Conservation (phyloP, 2,888 invertebrate species). For the Parnassius mnemosyne region DNA sequence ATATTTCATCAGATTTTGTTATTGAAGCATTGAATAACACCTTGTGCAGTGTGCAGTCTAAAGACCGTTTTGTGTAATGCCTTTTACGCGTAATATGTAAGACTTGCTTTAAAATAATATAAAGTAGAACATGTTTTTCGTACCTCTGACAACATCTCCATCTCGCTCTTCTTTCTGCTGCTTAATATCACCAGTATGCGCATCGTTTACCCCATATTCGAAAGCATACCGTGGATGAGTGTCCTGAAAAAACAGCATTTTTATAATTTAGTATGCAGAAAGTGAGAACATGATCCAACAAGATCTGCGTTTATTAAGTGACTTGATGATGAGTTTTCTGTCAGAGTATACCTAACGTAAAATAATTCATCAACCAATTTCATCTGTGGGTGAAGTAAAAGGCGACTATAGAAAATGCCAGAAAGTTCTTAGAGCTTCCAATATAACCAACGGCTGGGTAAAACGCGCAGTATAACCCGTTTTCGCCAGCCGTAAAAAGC, state of each 20-base stretch:
- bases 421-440: too few relatives aligned
- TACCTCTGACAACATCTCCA: slow-evolving; percentile 86
- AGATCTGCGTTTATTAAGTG: too few relatives aligned
- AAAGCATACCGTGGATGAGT: slow-evolving; percentile 85
- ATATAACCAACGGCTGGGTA: too few relatives aligned
- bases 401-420: too few relatives aligned
- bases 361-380: too few relatives aligned
- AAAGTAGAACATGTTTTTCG: slow-evolving; percentile 27
- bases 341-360: too few relatives aligned
- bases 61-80: slow-evolving; percentile 3
- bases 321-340: too few relatives aligned
- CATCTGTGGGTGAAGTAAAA: too few relatives aligned
- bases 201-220: slow-evolving; percentile 87
- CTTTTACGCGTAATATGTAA: slow-evolving; percentile 4
- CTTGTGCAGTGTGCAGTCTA: slow-evolving; percentile 17
- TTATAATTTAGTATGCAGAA: too few relatives aligned
- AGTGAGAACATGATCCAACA: too few relatives aligned
- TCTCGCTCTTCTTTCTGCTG: slow-evolving; percentile 87
- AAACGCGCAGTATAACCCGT: too few relatives aligned
- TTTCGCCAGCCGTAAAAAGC: too few relatives aligned
- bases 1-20: background rate
- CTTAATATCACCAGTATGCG: slow-evolving; percentile 87
- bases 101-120: slow-evolving; percentile 5
- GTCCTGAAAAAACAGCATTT: slow-evolving; percentile 67
- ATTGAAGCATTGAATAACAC: slow-evolving; percentile 9